These are phyloP conservation scores for Hydrocynus forskahlii DNA, from an alignment of 2,797 vertebrate genomes.

Conservation along the genomic window DNA sequence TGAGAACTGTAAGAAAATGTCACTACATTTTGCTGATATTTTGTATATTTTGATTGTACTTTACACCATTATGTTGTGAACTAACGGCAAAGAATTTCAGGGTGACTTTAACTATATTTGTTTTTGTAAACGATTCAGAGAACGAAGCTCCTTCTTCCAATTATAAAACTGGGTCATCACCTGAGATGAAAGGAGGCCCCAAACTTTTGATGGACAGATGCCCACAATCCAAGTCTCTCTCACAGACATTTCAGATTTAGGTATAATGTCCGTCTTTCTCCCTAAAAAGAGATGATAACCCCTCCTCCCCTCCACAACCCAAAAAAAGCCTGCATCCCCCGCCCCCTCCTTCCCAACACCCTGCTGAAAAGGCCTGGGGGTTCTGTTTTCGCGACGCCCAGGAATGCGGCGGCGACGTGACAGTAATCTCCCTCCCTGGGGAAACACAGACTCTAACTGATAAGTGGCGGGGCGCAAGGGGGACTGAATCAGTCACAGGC, in stretches of 20 bases:
- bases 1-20: no score
- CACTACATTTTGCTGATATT: no score
- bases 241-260: background rate
- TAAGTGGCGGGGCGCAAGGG: slow-evolving; percentile 83
- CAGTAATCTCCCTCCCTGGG: slow-evolving; percentile 80
- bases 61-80: no score
- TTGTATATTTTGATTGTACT: no score
- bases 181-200: background rate
- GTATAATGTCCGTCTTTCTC: background rate
- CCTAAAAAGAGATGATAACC: slow-evolving; percentile 21
- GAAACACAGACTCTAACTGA: slow-evolving; percentile 83
- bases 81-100: no score
- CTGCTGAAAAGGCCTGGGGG: slow-evolving; percentile 67
- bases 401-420: slow-evolving; percentile 77
- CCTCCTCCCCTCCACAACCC: background rate
- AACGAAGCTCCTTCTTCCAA: no score
- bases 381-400: slow-evolving; percentile 80
- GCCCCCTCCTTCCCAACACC: background rate
- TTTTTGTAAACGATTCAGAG: no score
- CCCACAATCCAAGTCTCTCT: background rate
- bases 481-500: slow-evolving; percentile 83
- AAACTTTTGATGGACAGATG: background rate
- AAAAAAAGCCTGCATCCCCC: slow-evolving; percentile 30
- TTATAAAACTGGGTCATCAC: no score
- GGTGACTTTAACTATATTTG: no score